phyloP scores from a whole-genome alignment of 1,140 invertebrate genomes.

The Drosophila bifasciata region DNA sequence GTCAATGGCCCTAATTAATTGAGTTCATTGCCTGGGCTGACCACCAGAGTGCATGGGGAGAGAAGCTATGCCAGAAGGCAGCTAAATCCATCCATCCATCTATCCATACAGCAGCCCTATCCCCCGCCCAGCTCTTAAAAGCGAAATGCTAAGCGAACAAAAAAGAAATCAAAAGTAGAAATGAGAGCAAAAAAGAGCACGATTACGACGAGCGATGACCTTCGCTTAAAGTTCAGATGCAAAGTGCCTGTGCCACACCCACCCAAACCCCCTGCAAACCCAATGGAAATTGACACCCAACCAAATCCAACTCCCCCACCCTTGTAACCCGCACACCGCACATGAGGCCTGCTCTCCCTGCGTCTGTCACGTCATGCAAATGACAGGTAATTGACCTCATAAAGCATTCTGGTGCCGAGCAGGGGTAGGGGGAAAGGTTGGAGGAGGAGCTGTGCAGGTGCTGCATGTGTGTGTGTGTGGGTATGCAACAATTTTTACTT shows the following conservation, averaged over 20 bases:
- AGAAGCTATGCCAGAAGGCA: too few relatives aligned
- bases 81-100: too few relatives aligned
- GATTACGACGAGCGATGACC: constrained; percentile 58
- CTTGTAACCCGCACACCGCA: constrained; percentile 3
- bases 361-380: constrained; percentile 68
- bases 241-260: constrained; percentile 1
- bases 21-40: constrained; percentile 72
- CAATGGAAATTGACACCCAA: constrained; percentile 68
- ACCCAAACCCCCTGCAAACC: not conserved
- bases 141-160: constrained; percentile 37
- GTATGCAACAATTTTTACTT: constrained; percentile 78
- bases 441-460: too few relatives aligned
- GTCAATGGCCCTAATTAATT: constrained; percentile 75
- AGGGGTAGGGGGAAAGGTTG: not conserved
- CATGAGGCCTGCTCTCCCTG: constrained; percentile 2
- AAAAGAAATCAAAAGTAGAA: constrained; percentile 51
- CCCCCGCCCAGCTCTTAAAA: constrained; percentile 12
- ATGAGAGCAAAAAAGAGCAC: constrained; percentile 32
- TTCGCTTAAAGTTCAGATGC: constrained; percentile 74
- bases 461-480: constrained; percentile 1
- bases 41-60: constrained; percentile 17
- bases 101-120: too few relatives aligned
- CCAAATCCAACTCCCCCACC: constrained; percentile 26
- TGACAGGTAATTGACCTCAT: constrained; percentile 82
- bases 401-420: constrained; percentile 43